phyloP scores from a whole-genome alignment of 2,113 vertebrate species.

The Syngnathoides biaculeatus region DNA sequence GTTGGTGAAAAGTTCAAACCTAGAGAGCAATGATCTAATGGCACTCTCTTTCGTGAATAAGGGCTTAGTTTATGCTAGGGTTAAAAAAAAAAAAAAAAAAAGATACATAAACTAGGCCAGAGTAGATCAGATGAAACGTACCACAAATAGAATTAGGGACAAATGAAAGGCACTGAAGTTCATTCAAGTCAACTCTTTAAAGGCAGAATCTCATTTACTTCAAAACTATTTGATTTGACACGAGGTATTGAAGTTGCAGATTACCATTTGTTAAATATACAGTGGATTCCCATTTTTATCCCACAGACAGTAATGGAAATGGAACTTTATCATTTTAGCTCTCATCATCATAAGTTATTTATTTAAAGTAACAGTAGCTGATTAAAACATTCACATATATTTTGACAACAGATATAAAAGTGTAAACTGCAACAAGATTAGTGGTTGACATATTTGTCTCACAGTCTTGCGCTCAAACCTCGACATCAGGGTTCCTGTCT shows the following conservation, averaged over 20 bases:
- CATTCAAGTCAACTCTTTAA: slow-evolving; percentile 30
- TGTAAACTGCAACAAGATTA: no score
- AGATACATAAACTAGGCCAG: slow-evolving; percentile 58
- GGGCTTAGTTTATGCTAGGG: slow-evolving; percentile 55
- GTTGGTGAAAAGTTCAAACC: slow-evolving; percentile 61
- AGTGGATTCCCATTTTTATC: background rate
- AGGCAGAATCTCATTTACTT: slow-evolving; percentile 15
- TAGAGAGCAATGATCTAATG: slow-evolving; percentile 66
- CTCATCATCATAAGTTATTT: no score
- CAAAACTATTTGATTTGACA: slow-evolving; percentile 23
- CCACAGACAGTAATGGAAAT: background rate
- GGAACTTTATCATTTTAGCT: no score
- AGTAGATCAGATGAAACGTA: slow-evolving; percentile 51
- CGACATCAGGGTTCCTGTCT: no score
- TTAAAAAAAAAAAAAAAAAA: slow-evolving; percentile 56
- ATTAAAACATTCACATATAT: no score
- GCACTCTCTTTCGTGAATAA: slow-evolving; percentile 39
- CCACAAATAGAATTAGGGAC: slow-evolving; percentile 42
- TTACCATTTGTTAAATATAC: slow-evolving; percentile 5
- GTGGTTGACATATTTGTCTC: no score
- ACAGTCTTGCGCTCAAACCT: no score
- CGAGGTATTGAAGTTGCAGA: slow-evolving; percentile 23
- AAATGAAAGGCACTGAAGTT: slow-evolving; percentile 54
- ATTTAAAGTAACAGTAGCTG: no score
- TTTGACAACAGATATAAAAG: no score